Percentiles rank a stretch among this genome's conserved stretches.
Evolutionary conservation across 2,888 invertebrate species (phyloP).

Genomic region (Smittia aterrima): DNA sequence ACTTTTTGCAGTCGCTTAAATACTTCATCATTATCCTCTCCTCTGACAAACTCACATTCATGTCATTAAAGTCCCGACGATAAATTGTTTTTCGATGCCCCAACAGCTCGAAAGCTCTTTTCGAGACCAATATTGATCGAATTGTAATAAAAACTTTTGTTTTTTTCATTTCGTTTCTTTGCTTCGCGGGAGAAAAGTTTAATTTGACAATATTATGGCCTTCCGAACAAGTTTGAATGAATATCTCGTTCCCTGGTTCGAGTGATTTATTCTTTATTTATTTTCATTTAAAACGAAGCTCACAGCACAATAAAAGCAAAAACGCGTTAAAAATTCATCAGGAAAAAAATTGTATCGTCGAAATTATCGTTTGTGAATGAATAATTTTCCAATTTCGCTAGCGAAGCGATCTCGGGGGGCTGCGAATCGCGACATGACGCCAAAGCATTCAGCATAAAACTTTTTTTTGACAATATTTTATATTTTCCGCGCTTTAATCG

Average conservation of each 20-base stretch:
- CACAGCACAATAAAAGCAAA: constrained; percentile 24
- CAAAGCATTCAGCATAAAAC: constrained; percentile 1
- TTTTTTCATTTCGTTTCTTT: too few species aligned
- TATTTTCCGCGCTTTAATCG: background rate
- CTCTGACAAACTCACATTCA: background rate
- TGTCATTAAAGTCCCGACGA: background rate
- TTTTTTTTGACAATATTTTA: background rate
- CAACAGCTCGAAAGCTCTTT: too few species aligned
- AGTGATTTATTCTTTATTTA: constrained; percentile 16
- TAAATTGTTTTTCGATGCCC: background rate
- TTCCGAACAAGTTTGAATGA: background rate
- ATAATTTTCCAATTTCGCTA: constrained; percentile 1
- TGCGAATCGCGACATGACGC: background rate
- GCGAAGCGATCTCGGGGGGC: background rate
- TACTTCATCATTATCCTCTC: background rate
- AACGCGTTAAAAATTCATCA: constrained; percentile 32
- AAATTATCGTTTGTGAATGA: background rate
- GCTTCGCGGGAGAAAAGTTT: background rate
- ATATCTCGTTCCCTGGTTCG: background rate
- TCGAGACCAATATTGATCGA: too few species aligned
- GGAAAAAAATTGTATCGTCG: background rate
- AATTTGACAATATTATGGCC: constrained; percentile 6
- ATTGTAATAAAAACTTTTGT: too few species aligned
- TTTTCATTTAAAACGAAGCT: background rate
- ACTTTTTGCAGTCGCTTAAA: constrained; percentile 2